Evolutionary conservation across 1,140 invertebrate genomes (phyloP).

Genomic region (Anthonomus grandis): DNA sequence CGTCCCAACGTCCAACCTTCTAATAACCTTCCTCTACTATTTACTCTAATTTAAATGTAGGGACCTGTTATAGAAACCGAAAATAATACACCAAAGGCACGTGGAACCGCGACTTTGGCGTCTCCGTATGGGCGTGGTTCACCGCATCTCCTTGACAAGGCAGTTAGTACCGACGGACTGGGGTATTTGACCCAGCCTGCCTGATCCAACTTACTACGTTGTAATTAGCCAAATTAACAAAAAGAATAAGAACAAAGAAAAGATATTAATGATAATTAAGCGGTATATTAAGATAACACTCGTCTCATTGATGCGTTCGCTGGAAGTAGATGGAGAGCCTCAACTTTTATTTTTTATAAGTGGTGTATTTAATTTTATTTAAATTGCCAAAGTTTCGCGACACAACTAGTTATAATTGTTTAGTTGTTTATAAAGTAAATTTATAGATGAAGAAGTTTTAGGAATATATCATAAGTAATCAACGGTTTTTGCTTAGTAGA

Average conservation of each 20-base stretch:
- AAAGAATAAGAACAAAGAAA: conserved; percentile 10
- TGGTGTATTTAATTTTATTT: too few relatives aligned
- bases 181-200: conserved; percentile 18
- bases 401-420: too few relatives aligned
- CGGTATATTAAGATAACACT: background rate
- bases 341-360: too few relatives aligned
- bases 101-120: conserved; percentile 11
- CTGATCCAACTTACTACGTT: too few relatives aligned
- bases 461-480: too few relatives aligned
- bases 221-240: conserved; percentile 28
- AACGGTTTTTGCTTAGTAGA: too few relatives aligned
- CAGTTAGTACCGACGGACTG: conserved; percentile 11
- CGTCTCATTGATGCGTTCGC: background rate
- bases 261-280: conserved; percentile 25
- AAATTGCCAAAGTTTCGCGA: too few relatives aligned
- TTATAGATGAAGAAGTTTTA: too few relatives aligned
- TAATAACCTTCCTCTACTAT: conserved; percentile 8
- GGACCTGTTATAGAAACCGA: background rate
- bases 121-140: conserved; percentile 18
- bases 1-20: background rate
- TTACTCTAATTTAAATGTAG: conserved; percentile 2
- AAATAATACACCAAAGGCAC: conserved; percentile 14
- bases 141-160: conserved; percentile 17
- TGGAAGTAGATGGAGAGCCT: conserved; percentile 9
- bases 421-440: too few relatives aligned